A percentile compares a stretch with the other conserved stretches of the same genome.
phyloP scores from a whole-genome alignment of 92 coral and sea anemone species.

The Palythoa grandiflora region DNA sequence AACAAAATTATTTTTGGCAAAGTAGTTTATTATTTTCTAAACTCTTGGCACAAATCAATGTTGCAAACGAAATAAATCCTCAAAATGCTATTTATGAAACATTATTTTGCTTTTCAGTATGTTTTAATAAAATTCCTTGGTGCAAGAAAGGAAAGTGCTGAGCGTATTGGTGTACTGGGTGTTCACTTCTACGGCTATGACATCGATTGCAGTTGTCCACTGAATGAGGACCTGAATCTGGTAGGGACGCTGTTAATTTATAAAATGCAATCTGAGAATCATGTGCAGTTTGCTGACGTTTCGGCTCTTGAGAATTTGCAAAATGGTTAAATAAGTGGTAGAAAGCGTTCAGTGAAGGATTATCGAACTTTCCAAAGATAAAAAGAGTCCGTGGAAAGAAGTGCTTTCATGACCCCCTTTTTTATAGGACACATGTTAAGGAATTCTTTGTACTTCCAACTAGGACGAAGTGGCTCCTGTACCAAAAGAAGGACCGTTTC shows the following conservation, averaged over 20 bases:
- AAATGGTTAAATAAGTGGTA: no score
- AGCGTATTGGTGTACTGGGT: slow-evolving; percentile 93
- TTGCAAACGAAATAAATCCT: neutral
- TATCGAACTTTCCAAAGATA: no score
- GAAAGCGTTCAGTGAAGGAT: no score
- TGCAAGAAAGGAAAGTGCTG: slow-evolving; percentile 85
- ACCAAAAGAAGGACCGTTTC: slow-evolving; percentile 66
- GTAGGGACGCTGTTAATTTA: slow-evolving; percentile 38
- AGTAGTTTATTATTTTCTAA: no score
- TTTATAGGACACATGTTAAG: neutral
- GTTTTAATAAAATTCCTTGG: slow-evolving; percentile 93
- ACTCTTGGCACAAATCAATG: neutral
- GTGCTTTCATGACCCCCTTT: no score
- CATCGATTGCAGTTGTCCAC: slow-evolving; percentile 77
- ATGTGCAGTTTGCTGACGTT: no score
- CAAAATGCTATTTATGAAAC: neutral
- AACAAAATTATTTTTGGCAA: no score
- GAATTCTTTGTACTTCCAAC: neutral
- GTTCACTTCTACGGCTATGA: slow-evolving; percentile 94
- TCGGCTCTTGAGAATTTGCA: no score
- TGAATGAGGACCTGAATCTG: slow-evolving; percentile 75
- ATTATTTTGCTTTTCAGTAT: slow-evolving; percentile 63
- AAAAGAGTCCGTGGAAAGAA: no score
- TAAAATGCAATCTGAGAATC: no score
- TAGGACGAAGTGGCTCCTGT: slow-evolving; percentile 84